phyloP scores from a whole-genome alignment of 1,140 invertebrate genomes.

The Pseudobourletiella spinata region DNA sequence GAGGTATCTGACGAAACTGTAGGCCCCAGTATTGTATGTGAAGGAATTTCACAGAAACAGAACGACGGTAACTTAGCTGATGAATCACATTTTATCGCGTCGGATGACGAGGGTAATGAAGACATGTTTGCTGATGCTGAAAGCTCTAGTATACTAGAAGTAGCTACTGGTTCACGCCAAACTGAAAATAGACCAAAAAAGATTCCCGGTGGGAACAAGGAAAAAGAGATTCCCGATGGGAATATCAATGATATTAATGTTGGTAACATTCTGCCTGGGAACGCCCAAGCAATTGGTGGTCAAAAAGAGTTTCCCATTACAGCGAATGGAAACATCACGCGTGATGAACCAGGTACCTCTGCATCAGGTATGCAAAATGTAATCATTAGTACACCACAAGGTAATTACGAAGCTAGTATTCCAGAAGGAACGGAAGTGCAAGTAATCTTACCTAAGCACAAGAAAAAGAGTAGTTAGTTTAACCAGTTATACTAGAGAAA shows the following conservation, averaged over 20 bases:
- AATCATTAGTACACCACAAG: background rate
- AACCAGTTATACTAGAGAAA: background rate
- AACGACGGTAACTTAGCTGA: too few species aligned
- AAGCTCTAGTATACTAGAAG: too few species aligned
- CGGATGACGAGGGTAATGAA: too few species aligned
- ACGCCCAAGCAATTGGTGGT: too few species aligned
- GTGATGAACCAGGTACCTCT: too few species aligned
- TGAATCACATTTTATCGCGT: too few species aligned
- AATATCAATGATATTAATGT: background rate
- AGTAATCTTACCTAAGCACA: background rate
- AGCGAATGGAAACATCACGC: too few species aligned
- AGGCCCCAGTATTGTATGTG: background rate
- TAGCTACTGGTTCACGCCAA: background rate
- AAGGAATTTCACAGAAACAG: background rate
- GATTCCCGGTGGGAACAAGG: background rate
- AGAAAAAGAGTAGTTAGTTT: too few species aligned
- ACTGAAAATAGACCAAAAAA: background rate
- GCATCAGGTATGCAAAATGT: background rate
- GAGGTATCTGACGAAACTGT: background rate
- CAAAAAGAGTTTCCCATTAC: too few species aligned
- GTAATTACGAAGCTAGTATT: background rate
- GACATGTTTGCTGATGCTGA: too few species aligned
- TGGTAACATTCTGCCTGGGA: too few species aligned
- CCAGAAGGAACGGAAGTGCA: background rate
- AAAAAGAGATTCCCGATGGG: background rate